Evolutionary conservation across 2,113 vertebrate species (phyloP).

Genomic region (Corythoichthys haematopterus): DNA sequence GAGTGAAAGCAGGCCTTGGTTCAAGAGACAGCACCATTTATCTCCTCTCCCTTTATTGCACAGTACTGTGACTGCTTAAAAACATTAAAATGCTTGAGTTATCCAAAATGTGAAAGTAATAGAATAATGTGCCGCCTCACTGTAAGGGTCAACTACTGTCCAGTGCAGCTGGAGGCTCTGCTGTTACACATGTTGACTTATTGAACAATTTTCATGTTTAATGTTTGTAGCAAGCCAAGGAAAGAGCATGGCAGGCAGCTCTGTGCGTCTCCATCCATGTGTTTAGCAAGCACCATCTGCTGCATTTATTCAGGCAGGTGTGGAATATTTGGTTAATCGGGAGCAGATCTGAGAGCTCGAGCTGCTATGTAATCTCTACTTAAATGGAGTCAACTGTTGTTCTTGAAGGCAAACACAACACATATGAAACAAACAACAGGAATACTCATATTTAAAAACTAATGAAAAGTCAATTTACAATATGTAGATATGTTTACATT

Average conservation of each 20-base stretch:
- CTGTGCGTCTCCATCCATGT: constrained; percentile 54
- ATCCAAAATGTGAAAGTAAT: constrained; percentile 5
- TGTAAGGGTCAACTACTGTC: constrained; percentile 8
- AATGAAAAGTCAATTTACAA: too few relatives aligned
- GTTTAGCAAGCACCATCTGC: constrained; percentile 64
- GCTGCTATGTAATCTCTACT: constrained; percentile 31
- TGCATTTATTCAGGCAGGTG: constrained; percentile 56
- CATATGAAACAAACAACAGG: not conserved
- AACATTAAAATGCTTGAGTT: constrained; percentile 5
- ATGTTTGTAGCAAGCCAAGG: constrained; percentile 38
- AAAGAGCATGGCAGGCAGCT: constrained; percentile 49
- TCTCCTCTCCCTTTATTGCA: constrained; percentile 30
- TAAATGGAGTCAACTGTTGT: constrained; percentile 39
- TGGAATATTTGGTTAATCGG: constrained; percentile 63
- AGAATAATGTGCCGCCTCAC: not conserved
- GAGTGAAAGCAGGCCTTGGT: constrained; percentile 42
- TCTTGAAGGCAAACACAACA: constrained; percentile 20
- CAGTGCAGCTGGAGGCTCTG: constrained; percentile 2
- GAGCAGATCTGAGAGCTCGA: constrained; percentile 48
- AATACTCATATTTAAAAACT: too few relatives aligned
- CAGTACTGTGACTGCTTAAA: constrained; percentile 11
- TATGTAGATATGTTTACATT: too few relatives aligned
- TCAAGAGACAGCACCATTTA: constrained; percentile 40
- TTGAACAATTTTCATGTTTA: constrained; percentile 25
- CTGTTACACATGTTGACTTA: constrained; percentile 29